phyloP scores from a whole-genome alignment of 2,113 vertebrate species.

The Hypomesus transpacificus region DNA sequence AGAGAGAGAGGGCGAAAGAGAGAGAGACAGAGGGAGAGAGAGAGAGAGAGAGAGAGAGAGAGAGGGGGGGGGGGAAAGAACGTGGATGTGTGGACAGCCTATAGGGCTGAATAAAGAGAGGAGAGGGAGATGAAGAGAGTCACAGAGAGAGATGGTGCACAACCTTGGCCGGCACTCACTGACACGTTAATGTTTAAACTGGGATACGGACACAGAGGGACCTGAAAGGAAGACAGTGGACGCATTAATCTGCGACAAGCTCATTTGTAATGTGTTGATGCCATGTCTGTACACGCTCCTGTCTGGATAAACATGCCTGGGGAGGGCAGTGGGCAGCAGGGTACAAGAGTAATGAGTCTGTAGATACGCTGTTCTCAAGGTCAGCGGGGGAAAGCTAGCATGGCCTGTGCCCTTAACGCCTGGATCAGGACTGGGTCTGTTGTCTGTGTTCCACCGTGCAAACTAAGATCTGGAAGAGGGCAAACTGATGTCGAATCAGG shows the following conservation, averaged over 20 bases:
- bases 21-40: neutral
- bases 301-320: constrained; percentile 8
- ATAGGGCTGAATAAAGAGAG: constrained; percentile 1
- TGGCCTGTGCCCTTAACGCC: too few relatives aligned
- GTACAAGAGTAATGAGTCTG: constrained; percentile 17
- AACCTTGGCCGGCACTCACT: constrained; percentile 54
- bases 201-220: constrained; percentile 28
- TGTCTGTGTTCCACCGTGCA: too few relatives aligned
- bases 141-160: constrained; percentile 11
- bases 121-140: neutral
- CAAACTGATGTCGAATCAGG: too few relatives aligned
- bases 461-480: too few relatives aligned
- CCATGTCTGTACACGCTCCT: neutral
- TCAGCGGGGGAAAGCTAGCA: too few relatives aligned
- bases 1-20: too few relatives aligned
- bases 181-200: constrained; percentile 66
- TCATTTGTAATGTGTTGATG: constrained; percentile 27
- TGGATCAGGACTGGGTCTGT: too few relatives aligned
- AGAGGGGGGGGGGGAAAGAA: neutral
- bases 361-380: neutral
- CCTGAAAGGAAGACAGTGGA: constrained; percentile 27
- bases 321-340: neutral
- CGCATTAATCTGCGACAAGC: constrained; percentile 19
- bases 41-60: neutral
- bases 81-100: neutral